Evolutionary conservation across 2,888 invertebrate species (phyloP), one percentile per base, ranked within the genome.

Genomic region (Lasioglossum vierecki): DNA sequence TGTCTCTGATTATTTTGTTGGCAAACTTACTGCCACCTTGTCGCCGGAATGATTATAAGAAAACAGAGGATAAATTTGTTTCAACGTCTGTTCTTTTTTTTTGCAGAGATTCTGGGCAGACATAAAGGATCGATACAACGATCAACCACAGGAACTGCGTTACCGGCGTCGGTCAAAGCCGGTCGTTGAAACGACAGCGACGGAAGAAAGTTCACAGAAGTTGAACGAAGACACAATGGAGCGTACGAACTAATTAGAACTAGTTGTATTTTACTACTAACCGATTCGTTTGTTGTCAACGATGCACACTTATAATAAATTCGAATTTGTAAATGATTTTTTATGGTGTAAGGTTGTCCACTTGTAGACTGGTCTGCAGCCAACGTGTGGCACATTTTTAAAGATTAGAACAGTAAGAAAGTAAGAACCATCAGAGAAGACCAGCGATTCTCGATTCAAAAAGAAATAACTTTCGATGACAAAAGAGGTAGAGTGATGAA

Each of bases 61-160:
- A 8, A 26, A 63, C 63, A 15, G 30, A 8, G 57, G 8, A 15
- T 18, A 30, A 30, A 63, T 63, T 63, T 18, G 18, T 63, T 63
- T 63, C 3, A 8, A 72, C 1, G 41, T 13, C 6, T 8, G 18
- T 35, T 35, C 41, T 2, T 41, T 30, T 41, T 30, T 30, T 44
- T 30, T 4, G 30, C 80, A 93, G 93, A 92, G 89, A 83, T 88
- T 93, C 2, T 93, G 93, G 92, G 90, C 84, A 81, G 88, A 93
- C 60, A 92, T 93, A 79, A 93, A 93, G 75, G 85, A 93, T 60
- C 89, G 88, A 1, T 93, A 93, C 76, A 90, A 90, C 60, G 44
- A 88, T 77, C 11, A 30, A 39, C 18, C 41, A 8, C 30, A 11
- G 15, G 3, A 30, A 22, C 4, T 53, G n/a, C n/a, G 6, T 26